Base-by-base conservation (phyloP, 2,888 invertebrate genomes). In the Rhynchonema sp. region DNA sequence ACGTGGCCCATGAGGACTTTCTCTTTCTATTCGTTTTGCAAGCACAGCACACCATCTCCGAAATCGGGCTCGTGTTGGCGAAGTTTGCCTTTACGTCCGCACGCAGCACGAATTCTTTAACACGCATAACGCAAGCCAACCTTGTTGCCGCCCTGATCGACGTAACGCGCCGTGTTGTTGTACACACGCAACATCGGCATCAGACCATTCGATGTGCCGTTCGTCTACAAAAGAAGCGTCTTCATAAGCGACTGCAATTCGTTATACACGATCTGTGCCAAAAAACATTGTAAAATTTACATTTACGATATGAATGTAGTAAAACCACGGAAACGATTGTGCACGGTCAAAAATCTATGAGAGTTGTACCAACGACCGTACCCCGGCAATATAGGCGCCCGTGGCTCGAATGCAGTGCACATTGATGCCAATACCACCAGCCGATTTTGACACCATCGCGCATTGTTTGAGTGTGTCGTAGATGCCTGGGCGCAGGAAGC, bases 121-220 rank as follows among this genome's bases (percentile, higher is more conserved):
- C n/a, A n/a, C n/a, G n/a, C n/a, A n/a, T n/a, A n/a, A n/a, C n/a
- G n/a, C n/a, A n/a, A 38, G 38, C 9, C n/a, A 3, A 77, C 77
- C 70, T 94, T 94, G 72, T 92, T 92, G 56, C 94, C 94, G 27
- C 94, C 92, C 78, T 98, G 96, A 74, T 94, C 92, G 0, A 96
- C 92, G 77, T 94, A 96, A 62, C 89, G 80, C 0, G 94, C 92
- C 1, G 90, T 88, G 71, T 90, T 89, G 73, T 96, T 96, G 73
- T 83, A 98, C 0, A 96, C 90, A 64, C 91, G 78, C 53, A 98
- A 77, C 87, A 92, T 89, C 0, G 96, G 96, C 46, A 99, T 85
- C 46, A 98, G 77, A 0, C 98, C 98, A 76, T 92, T 94, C 0
- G 94, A 92, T 30, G 82, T 81, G 22, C 91, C 94, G 77, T 90